Percentiles rank a stretch among this genome's conserved stretches.
phyloP scores from a whole-genome alignment of 92 coral and sea anemone species.

The Umimayanthus chanpuru region DNA sequence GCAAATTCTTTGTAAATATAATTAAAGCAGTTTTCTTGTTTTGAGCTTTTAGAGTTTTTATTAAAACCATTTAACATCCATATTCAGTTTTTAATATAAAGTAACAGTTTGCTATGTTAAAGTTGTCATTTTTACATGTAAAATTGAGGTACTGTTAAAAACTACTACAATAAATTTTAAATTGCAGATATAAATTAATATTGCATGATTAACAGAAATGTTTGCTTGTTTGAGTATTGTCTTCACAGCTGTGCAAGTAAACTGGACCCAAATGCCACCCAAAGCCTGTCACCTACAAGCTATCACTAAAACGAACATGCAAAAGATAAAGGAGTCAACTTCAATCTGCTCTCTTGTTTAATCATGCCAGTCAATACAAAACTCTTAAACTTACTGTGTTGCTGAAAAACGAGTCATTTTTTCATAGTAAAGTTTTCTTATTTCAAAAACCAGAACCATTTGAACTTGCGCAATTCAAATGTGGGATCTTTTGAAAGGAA shows the following conservation, averaged over 20 bases:
- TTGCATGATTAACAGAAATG: background rate
- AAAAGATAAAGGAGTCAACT: background rate
- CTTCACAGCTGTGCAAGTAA: constrained; percentile 31
- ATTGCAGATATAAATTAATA: background rate
- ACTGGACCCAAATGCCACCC: constrained; percentile 17
- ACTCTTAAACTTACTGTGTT: background rate
- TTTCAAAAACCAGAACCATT: background rate
- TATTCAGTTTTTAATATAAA: background rate
- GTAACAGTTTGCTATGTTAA: background rate
- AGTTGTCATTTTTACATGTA: background rate
- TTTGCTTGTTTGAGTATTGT: constrained; percentile 35
- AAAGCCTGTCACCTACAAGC: constrained; percentile 15
- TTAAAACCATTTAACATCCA: background rate
- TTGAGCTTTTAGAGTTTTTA: background rate
- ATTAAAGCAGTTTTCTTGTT: no score
- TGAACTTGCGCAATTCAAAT: constrained; percentile 19
- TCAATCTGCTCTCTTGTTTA: background rate
- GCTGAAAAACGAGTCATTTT: constrained; percentile 9
- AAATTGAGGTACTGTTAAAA: background rate
- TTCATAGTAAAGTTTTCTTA: background rate
- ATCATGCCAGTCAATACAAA: background rate
- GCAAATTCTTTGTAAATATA: no score
- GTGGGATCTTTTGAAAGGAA: background rate
- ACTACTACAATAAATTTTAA: background rate
- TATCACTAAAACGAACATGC: background rate